Evolutionary conservation across 2,797 vertebrate species (phyloP), one percentile per base, ranked within the genome.

Genomic region (Micrastur ruficollis): DNA sequence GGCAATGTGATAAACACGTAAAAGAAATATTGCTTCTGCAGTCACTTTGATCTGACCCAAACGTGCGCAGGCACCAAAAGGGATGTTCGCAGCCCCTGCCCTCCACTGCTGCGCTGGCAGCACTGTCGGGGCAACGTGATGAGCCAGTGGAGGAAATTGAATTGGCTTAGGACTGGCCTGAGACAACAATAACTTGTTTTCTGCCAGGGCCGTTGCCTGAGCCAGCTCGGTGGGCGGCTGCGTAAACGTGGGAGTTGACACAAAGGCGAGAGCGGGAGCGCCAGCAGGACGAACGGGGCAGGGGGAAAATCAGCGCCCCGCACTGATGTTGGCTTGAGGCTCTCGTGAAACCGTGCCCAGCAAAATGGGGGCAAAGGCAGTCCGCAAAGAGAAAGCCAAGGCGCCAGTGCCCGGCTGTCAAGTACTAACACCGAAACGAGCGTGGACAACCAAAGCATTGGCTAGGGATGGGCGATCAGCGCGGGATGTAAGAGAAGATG

Each of bases 121-220:
- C 5, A 27, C 50, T 0, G 11, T 9, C 2, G 3, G 65, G 23
- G 22, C n/a, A 4, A 7, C 0, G 5, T 1, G 20, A 55, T 4
- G 23, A 79, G 55, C 67, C 80, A 62, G 55, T 3, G 9, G 19
- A 44, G 74, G 73, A 59, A 49, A 62, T 2, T 5, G 21, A 79
- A 16, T n/a, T 31, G 61, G 61, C 47, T 50, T 19, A 25, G 21
- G 80, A 14, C 6, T 14, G 74, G 26, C 10, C 19, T 40, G 62
- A 21, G 13, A 47, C 13, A 20, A 15, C 25, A 44, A 14, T 8
- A 16, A 19, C 15, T 12, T 10, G n/a, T 31, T 29, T 16, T 34
- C 36, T 55, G 72, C 71, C 38, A 46, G 71, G 56, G 18, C 40
- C 34, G n/a, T 3, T 12, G 47, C 78, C 40, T 1, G 31, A 42